phyloP scores from a whole-genome alignment of 2,888 invertebrate species.

The Xanthia icteritia region DNA sequence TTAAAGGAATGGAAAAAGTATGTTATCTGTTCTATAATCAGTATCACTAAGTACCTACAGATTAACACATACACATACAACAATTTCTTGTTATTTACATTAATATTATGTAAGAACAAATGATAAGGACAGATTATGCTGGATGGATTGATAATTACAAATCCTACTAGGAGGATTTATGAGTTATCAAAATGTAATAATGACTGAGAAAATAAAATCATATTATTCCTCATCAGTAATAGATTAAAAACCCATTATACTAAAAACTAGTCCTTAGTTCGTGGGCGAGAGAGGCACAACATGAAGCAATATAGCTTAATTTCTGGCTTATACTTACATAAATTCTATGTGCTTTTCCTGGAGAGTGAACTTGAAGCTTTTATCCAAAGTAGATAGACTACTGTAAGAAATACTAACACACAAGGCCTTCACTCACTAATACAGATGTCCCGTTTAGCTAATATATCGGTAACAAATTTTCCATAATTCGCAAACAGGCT shows the following conservation, averaged over 20 bases:
- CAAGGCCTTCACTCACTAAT: no score
- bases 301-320: no score
- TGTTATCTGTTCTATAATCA: conserved; percentile 35
- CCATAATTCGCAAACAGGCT: conserved; percentile 71
- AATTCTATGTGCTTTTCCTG: neutral
- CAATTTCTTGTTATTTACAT: conserved; percentile 36
- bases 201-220: neutral
- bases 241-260: neutral
- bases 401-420: neutral
- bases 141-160: conserved; percentile 23
- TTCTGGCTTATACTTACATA: neutral
- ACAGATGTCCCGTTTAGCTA: neutral
- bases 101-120: conserved; percentile 31
- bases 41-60: conserved; percentile 29
- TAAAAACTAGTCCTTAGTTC: neutral
- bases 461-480: neutral
- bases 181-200: neutral
- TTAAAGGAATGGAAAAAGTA: conserved; percentile 8
- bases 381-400: neutral
- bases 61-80: conserved; percentile 28
- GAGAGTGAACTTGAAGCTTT: neutral
- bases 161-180: conserved; percentile 8
- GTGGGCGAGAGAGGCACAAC: neutral
- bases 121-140: conserved; percentile 40
- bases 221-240: neutral